Base-by-base conservation (phyloP, 35 echinoderm and acorn worm species). In the Patiria miniata region DNA sequence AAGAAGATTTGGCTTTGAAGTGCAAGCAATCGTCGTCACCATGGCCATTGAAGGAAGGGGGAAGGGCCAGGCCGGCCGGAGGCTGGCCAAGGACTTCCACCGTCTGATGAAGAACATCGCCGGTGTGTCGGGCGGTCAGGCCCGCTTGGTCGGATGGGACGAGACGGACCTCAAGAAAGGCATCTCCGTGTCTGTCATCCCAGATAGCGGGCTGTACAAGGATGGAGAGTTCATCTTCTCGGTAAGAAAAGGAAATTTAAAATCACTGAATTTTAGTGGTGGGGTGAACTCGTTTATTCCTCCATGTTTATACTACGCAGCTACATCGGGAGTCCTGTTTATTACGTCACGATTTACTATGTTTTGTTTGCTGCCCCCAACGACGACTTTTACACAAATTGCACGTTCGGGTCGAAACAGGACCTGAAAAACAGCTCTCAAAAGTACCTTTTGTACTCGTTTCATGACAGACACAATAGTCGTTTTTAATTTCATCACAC, bases 141-240 rank as follows among this genome's bases (percentile, higher is more conserved):
- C 90, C 7, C 34, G 76, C 5, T 83, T 96, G 14, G 68, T 47
- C 7, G 52, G 81, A 14, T 86, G 78, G 39, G 57, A 79, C 8
- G 94, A 95, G 6, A 50, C 80, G 40, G 59, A 83, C 73, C 16
- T 82, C 12, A 40, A 85, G 58, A 81, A 36, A 6, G 39, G 52
- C 21, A 86, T 94, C 37, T 77, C 85, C 40, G 82, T 96, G 44
- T 60, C 61, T 26, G 79, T 96, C 50, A 30, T 52, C 22, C 94
- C 94, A 21, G 89, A 61, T 5, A 83, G 79, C 78, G 94, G 94
- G 52, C 55, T 77, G 8, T 96, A 93, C 90, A 89, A 93, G 40
- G 87, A 89, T 81, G 94, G 86, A 65, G 90, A 93, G 50, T 96
- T 93, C 55, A 19, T 93, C 2, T 96, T 96, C 78, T 59, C 79